Base-by-base conservation (phyloP, 2,888 invertebrate genomes). In the Erebia palarica region DNA sequence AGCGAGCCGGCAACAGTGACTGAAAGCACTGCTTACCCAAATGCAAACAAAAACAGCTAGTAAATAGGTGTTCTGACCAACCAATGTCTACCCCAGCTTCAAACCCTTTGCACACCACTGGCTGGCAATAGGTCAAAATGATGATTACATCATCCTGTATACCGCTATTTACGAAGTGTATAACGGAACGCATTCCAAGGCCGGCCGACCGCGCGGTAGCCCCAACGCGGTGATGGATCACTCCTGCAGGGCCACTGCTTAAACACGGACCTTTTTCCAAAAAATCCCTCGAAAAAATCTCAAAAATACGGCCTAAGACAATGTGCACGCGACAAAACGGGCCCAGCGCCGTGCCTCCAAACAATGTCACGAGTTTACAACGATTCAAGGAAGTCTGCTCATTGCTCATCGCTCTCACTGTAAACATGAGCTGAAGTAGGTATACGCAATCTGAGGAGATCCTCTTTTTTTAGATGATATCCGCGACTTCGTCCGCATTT, bases 191-290 rank as follows among this genome's bases (percentile, higher is more conserved):
- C 73, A 76, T 68, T 70, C 74, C 71, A 77, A 78, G 78, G 77
- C 73, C 78, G 76, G 51, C 65, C 44, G 84, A 88, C 91, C 91
- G 84, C 86, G 86, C 91, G 86, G 91, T 90, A 91, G 91, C 90
- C 81, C 84, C 84, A 80, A 83, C 76, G 76, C 79, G 77, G 83
- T 85, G 89, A 87, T 87, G 84, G 86, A 88, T 87, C 82, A 78
- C 80, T 74, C 74, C 75, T 78, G 55, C 36, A 57, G 42, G 16
- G 3, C n/a, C 44, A 83, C 85, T 83, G 82, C 86, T 82, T 84
- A 85, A 85, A 84, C 85, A 27, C 44, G 67, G 67, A 59, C 51
- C 59, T 67, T 67, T 67, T 49, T 14, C 59, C n/a, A 49, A 27
- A 16, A 60, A 18, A 42, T 61, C 58, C 72, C 14, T 13, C 58